Conservation (phyloP, 2,113 vertebrate genomes). For the Caracal caracal region DNA sequence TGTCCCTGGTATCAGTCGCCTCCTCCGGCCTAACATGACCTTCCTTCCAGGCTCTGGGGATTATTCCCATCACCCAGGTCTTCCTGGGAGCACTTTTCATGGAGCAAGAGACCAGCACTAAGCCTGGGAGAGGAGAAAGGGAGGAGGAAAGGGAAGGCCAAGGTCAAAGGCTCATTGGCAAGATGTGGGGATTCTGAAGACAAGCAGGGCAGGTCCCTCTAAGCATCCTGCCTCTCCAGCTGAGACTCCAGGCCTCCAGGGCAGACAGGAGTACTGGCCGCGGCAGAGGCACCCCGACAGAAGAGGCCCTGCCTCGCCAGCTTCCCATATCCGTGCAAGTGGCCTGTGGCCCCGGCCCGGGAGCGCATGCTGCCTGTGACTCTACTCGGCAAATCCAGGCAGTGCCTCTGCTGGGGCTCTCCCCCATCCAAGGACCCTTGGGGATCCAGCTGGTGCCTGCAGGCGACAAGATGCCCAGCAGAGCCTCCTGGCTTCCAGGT, state of each 20-base stretch:
- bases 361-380: neutral
- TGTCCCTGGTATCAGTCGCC: fast-evolving
- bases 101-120: neutral
- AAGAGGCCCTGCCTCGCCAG: neutral
- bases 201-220: neutral
- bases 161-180: neutral
- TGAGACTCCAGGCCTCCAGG: neutral
- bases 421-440: neutral
- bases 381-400: neutral
- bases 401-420: neutral
- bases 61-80: neutral
- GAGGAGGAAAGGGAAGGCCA: neutral
- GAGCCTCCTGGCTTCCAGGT: neutral
- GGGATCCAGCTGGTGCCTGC: neutral
- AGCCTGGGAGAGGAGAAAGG: slow-evolving; percentile 27
- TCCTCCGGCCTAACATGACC: neutral
- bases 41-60: slow-evolving; percentile 41
- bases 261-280: neutral
- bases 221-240: neutral
- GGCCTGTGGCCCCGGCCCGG: neutral
- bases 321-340: neutral
- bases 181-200: neutral
- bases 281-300: neutral
- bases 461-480: neutral
- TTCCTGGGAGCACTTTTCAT: neutral